Evolutionary conservation across 2,888 invertebrate species (phyloP), one percentile per base, ranked within the genome.

Genomic region (Stramonita haemastoma): DNA sequence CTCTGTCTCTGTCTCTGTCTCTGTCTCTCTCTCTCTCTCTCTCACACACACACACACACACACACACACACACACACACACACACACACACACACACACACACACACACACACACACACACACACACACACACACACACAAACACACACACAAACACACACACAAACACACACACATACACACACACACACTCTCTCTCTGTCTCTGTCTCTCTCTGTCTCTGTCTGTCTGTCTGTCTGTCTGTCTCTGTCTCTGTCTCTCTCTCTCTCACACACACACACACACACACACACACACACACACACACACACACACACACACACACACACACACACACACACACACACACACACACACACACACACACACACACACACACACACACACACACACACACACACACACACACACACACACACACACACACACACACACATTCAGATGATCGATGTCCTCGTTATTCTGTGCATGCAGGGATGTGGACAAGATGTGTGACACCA

Each of bases 401-500:
- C 26, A 15, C 26, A 73, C 26, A 32, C 32, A 79, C 32, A 81
- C 17, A 34, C 34, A 32, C 81, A 81, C 81, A 81, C 81, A 81
- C 34, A 46, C 46, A 34, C 34, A 81, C 81, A 81, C 34, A 34
- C 81, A 81, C 17, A 34, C 22, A 32, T 34, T 19, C 2, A 81
- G n/a, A n/a, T n/a, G n/a, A n/a, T n/a, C 34, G 15, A 66, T 66
- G 26, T 2, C 17, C 32, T 11, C 34, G 17, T 77, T 26, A 8
- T 26, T 77, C 29, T 29, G 13, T 46, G 5, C 26, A 2, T 46
- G 11, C 32, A 91, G 93, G 19, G 90, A 91, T n/a, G 84, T 84
- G 6, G 92, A 93, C n/a, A 81, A 60, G 15, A 89, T 90, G 57
- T 93, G 93, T 86, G 92, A 93, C 86, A 66, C 87, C 17, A 94